Base-by-base conservation (phyloP, 2,797 vertebrate genomes). In the Hydrophis major region DNA sequence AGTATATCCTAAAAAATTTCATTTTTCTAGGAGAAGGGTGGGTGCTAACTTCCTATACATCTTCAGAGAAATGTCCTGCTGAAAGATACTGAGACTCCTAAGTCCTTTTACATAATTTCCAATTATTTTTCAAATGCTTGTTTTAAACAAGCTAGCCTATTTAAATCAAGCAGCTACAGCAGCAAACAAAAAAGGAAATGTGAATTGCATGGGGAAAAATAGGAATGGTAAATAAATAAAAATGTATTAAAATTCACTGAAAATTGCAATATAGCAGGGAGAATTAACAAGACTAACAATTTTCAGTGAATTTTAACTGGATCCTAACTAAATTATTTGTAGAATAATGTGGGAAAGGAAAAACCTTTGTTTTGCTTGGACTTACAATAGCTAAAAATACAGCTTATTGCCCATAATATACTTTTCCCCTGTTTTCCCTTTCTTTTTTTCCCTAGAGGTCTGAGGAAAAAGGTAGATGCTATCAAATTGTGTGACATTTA, bases 401-500 rank as follows among this genome's bases (percentile, higher is more conserved):
- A 28, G 55, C 42, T 91, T 11, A n/a, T 74, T 25, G 1, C 59
- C 89, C 88, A 89, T 8, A 90, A 37, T 90, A 57, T 32, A n/a
- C 4, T 74, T 4, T 27, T 20, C 0, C 1, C 27, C 53, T 89
- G 63, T 94, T 86, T 5, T 27, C 13, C 2, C 20, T 4, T 32
- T 61, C 25, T 94, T 78, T 5, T 14, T 2, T 25, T 1, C 28
- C 50, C 37, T 89, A 78, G 42, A 4, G 10, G 6, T 91, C 37
- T 55, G 32, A 63, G 66, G n/a, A n/a, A 90, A 32, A 63, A 90
- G 56, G 6, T 11, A 93, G 60, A 56, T 25, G 20, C 27, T 56
- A 89, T 86, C 28, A 1, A 91, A 74, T 47, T 86, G 37, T 93
- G 86, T 91, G 74, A 86, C 59, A 83, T 93, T 89, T 93, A 86